Evolutionary conservation across 2,888 invertebrate genomes (phyloP).

Genomic region (Nomada ruficornis): DNA sequence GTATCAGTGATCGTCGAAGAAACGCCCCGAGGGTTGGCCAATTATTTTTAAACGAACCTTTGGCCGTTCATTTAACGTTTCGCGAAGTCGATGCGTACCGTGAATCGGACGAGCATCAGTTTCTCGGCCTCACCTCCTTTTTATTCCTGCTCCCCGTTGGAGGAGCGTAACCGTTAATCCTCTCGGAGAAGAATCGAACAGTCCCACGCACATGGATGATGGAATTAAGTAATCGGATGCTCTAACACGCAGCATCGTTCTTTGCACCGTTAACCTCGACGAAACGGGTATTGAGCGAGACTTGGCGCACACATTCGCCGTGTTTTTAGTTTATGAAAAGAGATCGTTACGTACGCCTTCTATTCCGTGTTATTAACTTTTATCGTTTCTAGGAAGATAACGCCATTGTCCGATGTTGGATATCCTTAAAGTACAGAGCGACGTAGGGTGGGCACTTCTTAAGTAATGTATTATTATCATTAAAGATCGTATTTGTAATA

Average conservation of each 20-base stretch:
- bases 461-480: background rate
- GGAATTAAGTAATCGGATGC: constrained; percentile 76
- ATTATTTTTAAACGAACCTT: constrained; percentile 75
- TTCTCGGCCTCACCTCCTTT: constrained; percentile 1
- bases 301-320: constrained; percentile 1
- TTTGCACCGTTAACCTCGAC: constrained; percentile 70
- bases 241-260: constrained; percentile 45
- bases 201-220: constrained; percentile 75
- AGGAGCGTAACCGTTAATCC: constrained; percentile 75
- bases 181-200: constrained; percentile 58
- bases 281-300: constrained; percentile 45
- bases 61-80: constrained; percentile 59
- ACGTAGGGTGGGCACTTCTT: too few relatives aligned
- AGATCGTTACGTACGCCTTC: constrained; percentile 24
- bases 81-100: constrained; percentile 10
- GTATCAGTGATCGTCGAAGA: constrained; percentile 53
- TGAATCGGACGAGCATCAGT: background rate
- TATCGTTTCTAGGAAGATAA: background rate
- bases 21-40: constrained; percentile 60
- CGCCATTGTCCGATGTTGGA: background rate
- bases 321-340: constrained; percentile 24
- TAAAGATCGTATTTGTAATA: background rate
- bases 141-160: background rate
- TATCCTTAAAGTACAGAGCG: background rate
- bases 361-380: constrained; percentile 24